Percentiles rank a stretch among this genome's conserved stretches.
Evolutionary conservation across 2,888 invertebrate genomes (phyloP).

Genomic region (Epistrophella euchroma): DNA sequence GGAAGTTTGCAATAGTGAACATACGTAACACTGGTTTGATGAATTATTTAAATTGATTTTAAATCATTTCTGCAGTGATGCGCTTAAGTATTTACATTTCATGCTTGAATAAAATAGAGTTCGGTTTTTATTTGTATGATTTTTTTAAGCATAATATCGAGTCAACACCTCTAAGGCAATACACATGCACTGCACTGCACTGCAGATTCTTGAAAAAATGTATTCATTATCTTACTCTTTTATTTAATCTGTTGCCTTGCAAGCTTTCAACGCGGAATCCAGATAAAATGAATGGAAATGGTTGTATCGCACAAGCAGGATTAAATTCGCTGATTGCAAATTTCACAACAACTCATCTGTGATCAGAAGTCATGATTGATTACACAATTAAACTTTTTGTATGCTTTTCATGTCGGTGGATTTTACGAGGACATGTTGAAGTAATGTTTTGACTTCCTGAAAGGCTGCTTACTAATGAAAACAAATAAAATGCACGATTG

Average conservation of each 20-base stretch:
- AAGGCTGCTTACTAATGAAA: neutral
- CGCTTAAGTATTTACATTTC: no score
- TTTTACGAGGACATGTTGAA: neutral
- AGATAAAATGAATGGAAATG: no score
- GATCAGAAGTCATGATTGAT: constrained; percentile 34
- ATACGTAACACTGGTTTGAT: no score
- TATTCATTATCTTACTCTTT: no score
- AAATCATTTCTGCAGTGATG: no score
- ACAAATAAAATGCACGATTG: neutral
- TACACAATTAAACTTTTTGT: constrained; percentile 16
- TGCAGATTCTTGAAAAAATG: neutral
- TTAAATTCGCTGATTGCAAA: constrained; percentile 25
- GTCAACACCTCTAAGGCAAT: no score
- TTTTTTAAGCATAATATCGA: neutral
- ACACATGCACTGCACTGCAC: no score
- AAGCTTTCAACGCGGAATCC: no score
- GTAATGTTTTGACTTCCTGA: neutral
- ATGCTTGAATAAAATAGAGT: neutral
- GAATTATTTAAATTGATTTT: no score
- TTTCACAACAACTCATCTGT: constrained; percentile 33
- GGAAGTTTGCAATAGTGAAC: no score
- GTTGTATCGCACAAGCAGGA: neutral
- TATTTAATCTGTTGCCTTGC: no score
- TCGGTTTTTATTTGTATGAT: neutral
- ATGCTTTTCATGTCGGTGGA: neutral